Percentiles rank a stretch among this genome's conserved stretches.
Evolutionary conservation across 2,888 invertebrate species (phyloP).

Genomic region (Kryphioiulus occultus): DNA sequence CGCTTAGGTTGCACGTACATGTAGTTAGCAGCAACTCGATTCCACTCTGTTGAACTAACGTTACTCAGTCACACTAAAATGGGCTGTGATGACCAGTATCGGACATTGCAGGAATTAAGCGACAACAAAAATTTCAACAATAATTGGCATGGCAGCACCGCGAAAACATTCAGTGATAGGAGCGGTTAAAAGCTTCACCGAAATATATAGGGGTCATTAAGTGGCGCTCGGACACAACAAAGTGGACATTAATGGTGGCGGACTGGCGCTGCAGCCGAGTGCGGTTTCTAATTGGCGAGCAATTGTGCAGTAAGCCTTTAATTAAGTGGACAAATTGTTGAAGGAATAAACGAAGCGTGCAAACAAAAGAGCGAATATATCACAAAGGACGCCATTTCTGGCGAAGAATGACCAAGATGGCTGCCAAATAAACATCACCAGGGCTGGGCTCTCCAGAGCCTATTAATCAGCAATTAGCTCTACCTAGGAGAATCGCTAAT

Average conservation of each 20-base stretch:
- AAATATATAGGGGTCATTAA: slow-evolving; percentile 20
- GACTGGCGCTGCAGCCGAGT: neutral
- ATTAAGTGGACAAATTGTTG: slow-evolving; percentile 36
- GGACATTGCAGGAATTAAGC: neutral
- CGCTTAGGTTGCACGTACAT: no score
- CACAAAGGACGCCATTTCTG: neutral
- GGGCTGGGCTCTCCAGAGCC: neutral
- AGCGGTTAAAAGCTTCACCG: neutral
- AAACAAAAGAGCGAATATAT: slow-evolving; percentile 33
- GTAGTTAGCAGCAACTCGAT: no score
- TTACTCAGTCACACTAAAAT: neutral
- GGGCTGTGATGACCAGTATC: neutral
- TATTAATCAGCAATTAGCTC: neutral
- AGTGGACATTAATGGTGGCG: slow-evolving; percentile 40
- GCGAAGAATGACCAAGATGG: neutral
- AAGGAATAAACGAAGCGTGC: slow-evolving; percentile 32
- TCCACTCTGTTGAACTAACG: no score
- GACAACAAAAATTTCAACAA: neutral
- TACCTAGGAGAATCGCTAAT: neutral
- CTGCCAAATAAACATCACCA: neutral
- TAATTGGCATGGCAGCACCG: neutral
- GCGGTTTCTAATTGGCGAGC: slow-evolving; percentile 19
- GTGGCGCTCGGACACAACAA: neutral
- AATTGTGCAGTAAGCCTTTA: neutral
- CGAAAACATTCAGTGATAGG: neutral